Conservation (phyloP, 2,113 vertebrate species). For the Hipposideros armiger region DNA sequence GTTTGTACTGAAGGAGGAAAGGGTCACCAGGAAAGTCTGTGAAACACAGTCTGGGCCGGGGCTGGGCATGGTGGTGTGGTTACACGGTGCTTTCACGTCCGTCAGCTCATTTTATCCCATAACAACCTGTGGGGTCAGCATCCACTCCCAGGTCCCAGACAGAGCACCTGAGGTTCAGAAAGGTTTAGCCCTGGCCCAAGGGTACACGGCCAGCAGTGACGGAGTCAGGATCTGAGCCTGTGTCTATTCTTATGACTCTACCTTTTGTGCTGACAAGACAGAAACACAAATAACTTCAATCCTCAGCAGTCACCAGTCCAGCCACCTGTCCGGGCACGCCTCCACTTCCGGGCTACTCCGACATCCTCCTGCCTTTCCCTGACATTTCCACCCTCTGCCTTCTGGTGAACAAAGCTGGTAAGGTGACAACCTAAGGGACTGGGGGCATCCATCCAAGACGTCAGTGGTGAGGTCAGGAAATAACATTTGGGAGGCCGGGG, state of each 20-base stretch:
- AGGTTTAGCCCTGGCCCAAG: neutral
- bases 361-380: neutral
- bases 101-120: neutral
- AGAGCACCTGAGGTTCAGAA: neutral
- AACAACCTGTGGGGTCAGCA: neutral
- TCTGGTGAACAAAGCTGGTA: neutral
- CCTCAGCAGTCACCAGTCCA: neutral
- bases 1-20: neutral
- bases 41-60: neutral
- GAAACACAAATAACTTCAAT: neutral
- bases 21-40: neutral
- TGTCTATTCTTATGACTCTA: neutral
- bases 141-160: neutral
- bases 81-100: neutral
- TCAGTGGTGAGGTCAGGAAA: neutral
- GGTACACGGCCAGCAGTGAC: neutral
- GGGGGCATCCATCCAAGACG: neutral
- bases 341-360: neutral
- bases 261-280: neutral
- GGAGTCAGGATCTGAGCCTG: neutral
- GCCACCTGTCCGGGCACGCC: neutral
- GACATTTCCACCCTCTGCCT: neutral
- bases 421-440: neutral
- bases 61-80: neutral
- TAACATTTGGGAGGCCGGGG: neutral